A percentile compares a stretch with the other conserved stretches of the same genome.
Evolutionary conservation across 2,797 vertebrate species (phyloP).

Genomic region (Melanotaenia parkinsoni): DNA sequence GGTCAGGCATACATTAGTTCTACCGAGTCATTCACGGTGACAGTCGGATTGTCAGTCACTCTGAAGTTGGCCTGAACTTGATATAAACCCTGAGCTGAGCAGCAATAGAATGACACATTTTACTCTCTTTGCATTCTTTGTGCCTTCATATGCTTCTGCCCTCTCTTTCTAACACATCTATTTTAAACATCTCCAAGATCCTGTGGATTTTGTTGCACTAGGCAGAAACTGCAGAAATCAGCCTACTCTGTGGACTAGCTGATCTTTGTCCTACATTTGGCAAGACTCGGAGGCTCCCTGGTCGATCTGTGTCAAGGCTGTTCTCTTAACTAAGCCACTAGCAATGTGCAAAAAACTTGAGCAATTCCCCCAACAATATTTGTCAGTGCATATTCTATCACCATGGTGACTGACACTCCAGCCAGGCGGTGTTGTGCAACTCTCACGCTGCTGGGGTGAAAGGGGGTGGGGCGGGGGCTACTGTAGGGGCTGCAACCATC

Average conservation of each 20-base stretch:
- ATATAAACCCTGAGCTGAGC: constrained; percentile 60
- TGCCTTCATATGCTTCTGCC: constrained; percentile 8
- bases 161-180: constrained; percentile 18
- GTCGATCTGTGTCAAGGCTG: constrained; percentile 71
- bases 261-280: constrained; percentile 56
- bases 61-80: constrained; percentile 52
- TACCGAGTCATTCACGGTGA: constrained; percentile 36
- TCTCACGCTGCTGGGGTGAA: constrained; percentile 37
- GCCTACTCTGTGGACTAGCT: constrained; percentile 9
- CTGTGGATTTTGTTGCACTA: constrained; percentile 7
- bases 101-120: constrained; percentile 50
- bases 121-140: constrained; percentile 21
- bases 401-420: constrained; percentile 74
- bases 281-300: constrained; percentile 50
- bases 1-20: constrained; percentile 49
- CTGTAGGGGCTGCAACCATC: constrained; percentile 44
- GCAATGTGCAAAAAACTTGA: constrained; percentile 46
- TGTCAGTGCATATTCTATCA: constrained; percentile 65
- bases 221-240: constrained; percentile 17
- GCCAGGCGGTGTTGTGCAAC: constrained; percentile 70
- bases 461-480: constrained; percentile 23
- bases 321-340: constrained; percentile 45
- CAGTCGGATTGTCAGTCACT: constrained; percentile 39
- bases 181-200: constrained; percentile 24
- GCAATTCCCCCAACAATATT: constrained; percentile 66